Conservation (phyloP, 2,113 vertebrate species). For the Scolopax mira region DNA sequence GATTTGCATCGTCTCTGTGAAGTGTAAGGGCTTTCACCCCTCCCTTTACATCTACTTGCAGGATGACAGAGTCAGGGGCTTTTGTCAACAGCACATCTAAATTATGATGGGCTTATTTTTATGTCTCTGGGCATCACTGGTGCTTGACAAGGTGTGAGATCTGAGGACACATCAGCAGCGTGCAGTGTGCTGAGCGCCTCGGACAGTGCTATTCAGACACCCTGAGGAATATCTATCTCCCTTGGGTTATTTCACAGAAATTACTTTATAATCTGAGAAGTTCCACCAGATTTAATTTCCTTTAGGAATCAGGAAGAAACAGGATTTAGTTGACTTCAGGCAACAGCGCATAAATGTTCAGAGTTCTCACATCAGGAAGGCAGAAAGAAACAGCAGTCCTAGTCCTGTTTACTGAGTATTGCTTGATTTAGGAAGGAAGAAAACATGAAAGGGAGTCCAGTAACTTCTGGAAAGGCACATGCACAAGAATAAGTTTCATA, state of each 20-base stretch:
- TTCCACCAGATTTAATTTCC: neutral
- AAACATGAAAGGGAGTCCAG: neutral
- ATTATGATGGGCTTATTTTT: neutral
- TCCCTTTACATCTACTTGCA: neutral
- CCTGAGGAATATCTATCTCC: neutral
- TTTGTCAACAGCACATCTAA: neutral
- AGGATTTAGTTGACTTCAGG: neutral
- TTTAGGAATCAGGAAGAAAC: neutral
- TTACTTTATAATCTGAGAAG: neutral
- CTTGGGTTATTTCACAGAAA: neutral
- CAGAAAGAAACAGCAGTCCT: neutral
- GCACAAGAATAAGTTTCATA: neutral
- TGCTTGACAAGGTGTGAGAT: neutral
- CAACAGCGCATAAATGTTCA: neutral
- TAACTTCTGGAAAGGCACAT: neutral
- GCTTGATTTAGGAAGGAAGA: neutral
- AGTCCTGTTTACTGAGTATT: neutral
- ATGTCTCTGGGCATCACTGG: neutral
- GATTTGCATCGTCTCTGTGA: neutral
- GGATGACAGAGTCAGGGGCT: neutral
- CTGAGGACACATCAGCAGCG: rapidly evolving
- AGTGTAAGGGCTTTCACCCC: neutral
- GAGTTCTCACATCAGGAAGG: neutral
- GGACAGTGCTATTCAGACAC: neutral
- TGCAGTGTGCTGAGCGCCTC: rapidly evolving